These are phyloP conservation scores for Seira musarum DNA, from an alignment of 2,888 invertebrate species.

Conservation along the genomic window DNA sequence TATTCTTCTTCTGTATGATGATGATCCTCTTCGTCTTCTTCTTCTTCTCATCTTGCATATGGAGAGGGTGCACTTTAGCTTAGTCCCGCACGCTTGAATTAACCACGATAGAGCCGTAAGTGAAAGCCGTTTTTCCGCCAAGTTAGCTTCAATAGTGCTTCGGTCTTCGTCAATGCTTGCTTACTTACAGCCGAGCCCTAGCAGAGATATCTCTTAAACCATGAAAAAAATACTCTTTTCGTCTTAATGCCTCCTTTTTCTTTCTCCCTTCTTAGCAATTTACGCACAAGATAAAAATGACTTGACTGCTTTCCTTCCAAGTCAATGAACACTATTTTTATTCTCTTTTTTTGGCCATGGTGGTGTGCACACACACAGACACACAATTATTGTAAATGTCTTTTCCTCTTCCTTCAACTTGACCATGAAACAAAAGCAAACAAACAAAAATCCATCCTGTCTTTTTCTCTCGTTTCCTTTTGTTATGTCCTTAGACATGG, in stretches of 20 bases:
- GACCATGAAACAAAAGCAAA: constrained; percentile 47
- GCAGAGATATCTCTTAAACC: background rate
- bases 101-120: constrained; percentile 39
- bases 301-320: constrained; percentile 12
- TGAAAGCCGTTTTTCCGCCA: constrained; percentile 55
- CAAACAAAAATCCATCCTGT: background rate
- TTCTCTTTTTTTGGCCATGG: background rate
- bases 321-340: constrained; percentile 9
- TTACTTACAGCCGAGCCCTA: background rate
- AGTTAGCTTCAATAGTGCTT: constrained; percentile 37
- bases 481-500: constrained; percentile 3
- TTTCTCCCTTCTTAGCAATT: background rate
- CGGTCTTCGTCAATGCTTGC: background rate
- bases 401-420: constrained; percentile 44
- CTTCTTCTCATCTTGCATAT: background rate
- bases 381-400: constrained; percentile 23
- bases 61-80: constrained; percentile 38
- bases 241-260: background rate
- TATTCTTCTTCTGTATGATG: background rate
- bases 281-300: constrained; percentile 7
- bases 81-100: constrained; percentile 53
- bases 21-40: background rate
- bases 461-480: background rate
- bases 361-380: constrained; percentile 19
- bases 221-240: background rate